These are phyloP conservation scores for Zaprionus nigranus DNA, from an alignment of 1,140 invertebrate species.

Conservation along the genomic window DNA sequence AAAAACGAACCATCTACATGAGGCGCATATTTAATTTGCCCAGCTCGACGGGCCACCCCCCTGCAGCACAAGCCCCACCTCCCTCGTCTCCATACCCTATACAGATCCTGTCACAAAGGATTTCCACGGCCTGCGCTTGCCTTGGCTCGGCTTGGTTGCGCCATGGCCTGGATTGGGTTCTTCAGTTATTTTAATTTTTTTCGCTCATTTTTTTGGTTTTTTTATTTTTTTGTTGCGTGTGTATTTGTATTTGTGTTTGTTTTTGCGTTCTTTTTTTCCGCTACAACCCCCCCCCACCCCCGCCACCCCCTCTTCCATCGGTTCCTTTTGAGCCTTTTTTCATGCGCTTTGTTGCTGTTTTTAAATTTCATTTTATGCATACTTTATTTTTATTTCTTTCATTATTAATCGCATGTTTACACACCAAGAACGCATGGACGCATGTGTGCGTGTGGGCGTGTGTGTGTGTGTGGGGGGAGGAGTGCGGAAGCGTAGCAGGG, in stretches of 20 bases:
- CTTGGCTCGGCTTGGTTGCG: not conserved
- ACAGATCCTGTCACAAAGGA: constrained; percentile 65
- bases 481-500: not conserved
- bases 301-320: not conserved
- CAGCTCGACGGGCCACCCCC: constrained; percentile 4
- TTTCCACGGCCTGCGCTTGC: constrained; percentile 59
- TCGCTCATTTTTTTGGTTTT: constrained; percentile 12
- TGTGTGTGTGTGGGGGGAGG: constrained; percentile 6
- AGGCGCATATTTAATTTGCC: constrained; percentile 77
- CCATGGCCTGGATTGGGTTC: constrained; percentile 29
- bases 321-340: constrained; percentile 43
- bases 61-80: not conserved
- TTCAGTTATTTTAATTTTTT: constrained; percentile 42
- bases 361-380: constrained; percentile 72
- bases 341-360: constrained; percentile 41
- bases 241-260: constrained; percentile 31
- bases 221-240: constrained; percentile 30
- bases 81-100: constrained; percentile 8
- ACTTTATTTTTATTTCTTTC: constrained; percentile 76
- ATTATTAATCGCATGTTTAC: constrained; percentile 80
- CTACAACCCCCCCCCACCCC: not conserved
- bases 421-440: constrained; percentile 61
- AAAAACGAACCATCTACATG: constrained; percentile 58
- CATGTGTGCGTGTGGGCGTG: constrained; percentile 18
- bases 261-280: not conserved